Conservation (phyloP, 2,888 invertebrate genomes). For the Apantesis nais region DNA sequence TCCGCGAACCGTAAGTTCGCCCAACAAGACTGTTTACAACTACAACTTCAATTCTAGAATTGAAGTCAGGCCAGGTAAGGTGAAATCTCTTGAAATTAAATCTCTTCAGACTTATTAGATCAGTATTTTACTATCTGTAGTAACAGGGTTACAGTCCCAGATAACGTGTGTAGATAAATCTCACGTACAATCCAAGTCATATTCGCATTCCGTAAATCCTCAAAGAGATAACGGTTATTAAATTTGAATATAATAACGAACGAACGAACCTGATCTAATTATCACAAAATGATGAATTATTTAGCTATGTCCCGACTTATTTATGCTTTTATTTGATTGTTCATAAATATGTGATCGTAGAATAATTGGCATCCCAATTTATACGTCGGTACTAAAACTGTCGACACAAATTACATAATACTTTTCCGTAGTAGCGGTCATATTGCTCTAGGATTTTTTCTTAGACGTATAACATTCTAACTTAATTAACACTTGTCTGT, state of each 20-base stretch:
- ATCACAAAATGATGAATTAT: background rate
- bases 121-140: too few species aligned
- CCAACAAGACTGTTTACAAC: background rate
- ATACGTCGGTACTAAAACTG: background rate
- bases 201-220: background rate
- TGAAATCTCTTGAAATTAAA: too few species aligned
- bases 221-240: background rate
- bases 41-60: background rate
- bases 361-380: constrained; percentile 3
- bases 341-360: background rate
- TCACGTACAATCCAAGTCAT: background rate
- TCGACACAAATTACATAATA: background rate
- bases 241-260: background rate
- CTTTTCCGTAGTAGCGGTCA: background rate
- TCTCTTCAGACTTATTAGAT: too few species aligned
- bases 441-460: background rate
- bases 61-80: background rate
- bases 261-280: background rate
- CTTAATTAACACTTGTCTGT: background rate
- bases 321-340: background rate
- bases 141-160: too few species aligned
- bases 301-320: background rate
- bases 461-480: background rate
- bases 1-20: background rate
- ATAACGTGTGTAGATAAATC: background rate